These are phyloP conservation scores for Halesus radiatus DNA, from an alignment of 1,140 invertebrate genomes.

Conservation along the genomic window DNA sequence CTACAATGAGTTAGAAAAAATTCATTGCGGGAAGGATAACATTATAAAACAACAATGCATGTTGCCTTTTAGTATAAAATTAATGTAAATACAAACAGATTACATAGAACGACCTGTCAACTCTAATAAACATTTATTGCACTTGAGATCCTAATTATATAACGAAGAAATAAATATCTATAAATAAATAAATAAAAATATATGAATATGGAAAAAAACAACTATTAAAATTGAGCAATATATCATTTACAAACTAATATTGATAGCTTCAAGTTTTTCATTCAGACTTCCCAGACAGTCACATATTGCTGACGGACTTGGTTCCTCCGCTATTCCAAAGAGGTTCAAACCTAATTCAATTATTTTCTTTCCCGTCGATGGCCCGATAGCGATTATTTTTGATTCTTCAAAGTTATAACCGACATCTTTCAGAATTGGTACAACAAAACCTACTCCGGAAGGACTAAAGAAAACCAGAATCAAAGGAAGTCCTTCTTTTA, in stretches of 20 bases:
- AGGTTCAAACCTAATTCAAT: constrained; percentile 60
- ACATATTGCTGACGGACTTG: constrained; percentile 58
- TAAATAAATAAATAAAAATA: too few relatives aligned
- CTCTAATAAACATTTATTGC: too few relatives aligned
- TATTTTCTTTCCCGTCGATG: constrained; percentile 64
- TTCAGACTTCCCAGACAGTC: constrained; percentile 8
- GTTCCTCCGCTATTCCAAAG: constrained; percentile 60
- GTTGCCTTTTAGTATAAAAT: too few relatives aligned
- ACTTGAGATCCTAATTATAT: too few relatives aligned
- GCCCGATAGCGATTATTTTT: constrained; percentile 67
- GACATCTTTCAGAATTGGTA: constrained; percentile 59
- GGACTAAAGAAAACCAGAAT: constrained; percentile 69
- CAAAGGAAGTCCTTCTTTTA: constrained; percentile 60
- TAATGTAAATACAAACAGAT: too few relatives aligned
- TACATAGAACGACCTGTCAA: too few relatives aligned
- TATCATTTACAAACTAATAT: background rate
- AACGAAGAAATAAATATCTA: too few relatives aligned
- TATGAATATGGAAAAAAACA: too few relatives aligned
- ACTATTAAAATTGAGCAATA: background rate
- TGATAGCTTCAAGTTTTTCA: background rate
- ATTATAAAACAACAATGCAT: too few relatives aligned
- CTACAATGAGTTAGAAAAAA: too few relatives aligned
- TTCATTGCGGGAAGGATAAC: too few relatives aligned
- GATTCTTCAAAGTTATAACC: constrained; percentile 57
- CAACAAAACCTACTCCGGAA: constrained; percentile 62